Evolutionary conservation across 2,113 vertebrate species (phyloP).

Genomic region (Lipophrys pholis): DNA sequence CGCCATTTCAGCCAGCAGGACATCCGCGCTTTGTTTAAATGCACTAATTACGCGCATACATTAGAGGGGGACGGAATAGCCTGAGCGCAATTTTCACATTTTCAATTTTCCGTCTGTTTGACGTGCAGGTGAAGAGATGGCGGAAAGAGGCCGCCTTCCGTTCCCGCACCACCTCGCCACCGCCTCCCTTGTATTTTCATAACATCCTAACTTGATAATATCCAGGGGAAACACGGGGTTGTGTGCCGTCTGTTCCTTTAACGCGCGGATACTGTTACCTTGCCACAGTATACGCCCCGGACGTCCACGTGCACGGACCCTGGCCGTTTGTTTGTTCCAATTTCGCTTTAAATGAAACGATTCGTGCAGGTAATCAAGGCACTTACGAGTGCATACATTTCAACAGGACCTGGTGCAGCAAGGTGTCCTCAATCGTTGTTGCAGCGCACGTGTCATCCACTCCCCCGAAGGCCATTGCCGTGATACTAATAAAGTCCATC

Average conservation of each 20-base stretch:
- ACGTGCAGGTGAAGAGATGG: slow-evolving; percentile 78
- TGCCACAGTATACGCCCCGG: background rate
- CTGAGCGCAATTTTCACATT: slow-evolving; percentile 80
- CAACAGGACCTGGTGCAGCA: background rate
- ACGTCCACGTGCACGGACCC: background rate
- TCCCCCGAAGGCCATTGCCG: slow-evolving; percentile 19
- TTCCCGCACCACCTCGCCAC: slow-evolving; percentile 56
- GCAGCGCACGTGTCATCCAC: background rate
- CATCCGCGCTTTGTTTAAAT: slow-evolving; percentile 88
- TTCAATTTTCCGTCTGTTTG: slow-evolving; percentile 78
- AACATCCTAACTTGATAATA: slow-evolving; percentile 74
- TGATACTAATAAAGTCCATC: slow-evolving; percentile 13
- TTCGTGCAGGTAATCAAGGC: background rate
- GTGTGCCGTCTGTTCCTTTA: background rate
- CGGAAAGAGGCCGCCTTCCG: slow-evolving; percentile 59
- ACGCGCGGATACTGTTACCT: background rate
- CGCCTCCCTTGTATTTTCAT: slow-evolving; percentile 72
- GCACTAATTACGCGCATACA: slow-evolving; percentile 86
- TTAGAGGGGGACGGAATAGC: slow-evolving; percentile 69
- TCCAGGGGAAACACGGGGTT: slow-evolving; percentile 30
- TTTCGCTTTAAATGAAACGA: background rate
- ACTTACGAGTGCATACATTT: background rate
- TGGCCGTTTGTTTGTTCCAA: background rate
- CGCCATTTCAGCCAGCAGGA: slow-evolving; percentile 87
- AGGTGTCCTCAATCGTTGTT: background rate